Percentiles rank a stretch among this genome's conserved stretches.
These are phyloP conservation scores for Brienomyrus brachyistius DNA, from an alignment of 2,113 vertebrate species.

Conservation along the genomic window DNA sequence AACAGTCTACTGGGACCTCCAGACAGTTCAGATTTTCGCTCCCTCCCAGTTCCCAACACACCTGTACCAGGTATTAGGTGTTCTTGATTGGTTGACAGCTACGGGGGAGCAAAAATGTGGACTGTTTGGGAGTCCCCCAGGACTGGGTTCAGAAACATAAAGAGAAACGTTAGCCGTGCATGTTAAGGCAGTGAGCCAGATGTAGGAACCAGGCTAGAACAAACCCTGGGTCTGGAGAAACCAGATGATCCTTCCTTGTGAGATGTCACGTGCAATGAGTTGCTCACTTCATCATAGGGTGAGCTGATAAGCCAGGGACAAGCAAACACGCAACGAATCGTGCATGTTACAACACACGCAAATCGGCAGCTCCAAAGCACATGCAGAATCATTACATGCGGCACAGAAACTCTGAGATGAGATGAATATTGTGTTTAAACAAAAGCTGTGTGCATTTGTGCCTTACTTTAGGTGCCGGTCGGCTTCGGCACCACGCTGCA, in stretches of 20 bases:
- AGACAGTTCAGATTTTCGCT: neutral
- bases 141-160: neutral
- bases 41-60: neutral
- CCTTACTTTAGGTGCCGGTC: neutral
- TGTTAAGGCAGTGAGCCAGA: neutral
- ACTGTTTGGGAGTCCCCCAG: neutral
- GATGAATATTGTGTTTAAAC: constrained; percentile 7
- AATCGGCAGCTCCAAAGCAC: neutral
- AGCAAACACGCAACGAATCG: neutral
- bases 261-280: neutral
- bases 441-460: neutral
- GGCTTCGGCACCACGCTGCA: neutral
- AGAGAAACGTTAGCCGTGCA: neutral
- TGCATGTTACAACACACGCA: neutral
- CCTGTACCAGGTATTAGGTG: neutral
- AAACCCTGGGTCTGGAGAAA: neutral
- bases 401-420: neutral
- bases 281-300: neutral
- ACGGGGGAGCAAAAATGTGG: neutral
- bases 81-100: neutral
- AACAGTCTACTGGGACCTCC: neutral
- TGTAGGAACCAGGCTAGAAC: neutral
- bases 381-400: neutral
- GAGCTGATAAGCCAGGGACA: neutral
- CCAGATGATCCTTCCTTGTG: neutral